Evolutionary conservation across 2,888 invertebrate genomes (phyloP).

Genomic region (Mamestra brassicae): DNA sequence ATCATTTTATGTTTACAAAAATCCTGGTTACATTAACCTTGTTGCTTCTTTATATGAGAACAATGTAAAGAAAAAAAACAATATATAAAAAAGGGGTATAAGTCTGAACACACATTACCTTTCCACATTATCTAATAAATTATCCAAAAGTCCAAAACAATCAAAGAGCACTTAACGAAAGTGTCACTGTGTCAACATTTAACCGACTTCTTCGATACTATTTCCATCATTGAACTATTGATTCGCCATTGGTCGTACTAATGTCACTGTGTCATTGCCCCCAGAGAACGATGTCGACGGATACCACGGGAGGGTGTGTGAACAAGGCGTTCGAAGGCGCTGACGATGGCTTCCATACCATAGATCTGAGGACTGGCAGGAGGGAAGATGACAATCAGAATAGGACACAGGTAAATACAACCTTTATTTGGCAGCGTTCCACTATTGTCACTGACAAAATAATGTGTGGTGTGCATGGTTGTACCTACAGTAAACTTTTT

Average conservation of each 20-base stretch:
- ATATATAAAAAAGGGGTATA: too few species aligned
- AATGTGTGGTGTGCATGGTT: background rate
- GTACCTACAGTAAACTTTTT: too few species aligned
- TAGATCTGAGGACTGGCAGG: slow-evolving; percentile 80
- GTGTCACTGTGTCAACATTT: slow-evolving; percentile 1
- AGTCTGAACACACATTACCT: background rate
- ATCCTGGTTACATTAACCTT: too few species aligned
- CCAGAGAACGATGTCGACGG: slow-evolving; percentile 69
- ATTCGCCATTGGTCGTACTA: slow-evolving; percentile 12
- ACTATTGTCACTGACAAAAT: background rate
- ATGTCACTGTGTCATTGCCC: slow-evolving; percentile 52
- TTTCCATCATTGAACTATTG: slow-evolving; percentile 25
- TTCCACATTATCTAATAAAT: background rate
- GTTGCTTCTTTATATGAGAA: too few species aligned
- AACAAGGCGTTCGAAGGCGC: slow-evolving; percentile 85
- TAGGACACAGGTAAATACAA: slow-evolving; percentile 62
- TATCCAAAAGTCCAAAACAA: background rate
- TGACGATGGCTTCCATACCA: slow-evolving; percentile 88
- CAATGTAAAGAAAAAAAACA: too few species aligned
- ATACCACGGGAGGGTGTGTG: slow-evolving; percentile 77
- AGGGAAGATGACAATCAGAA: slow-evolving; percentile 66
- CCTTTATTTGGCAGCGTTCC: too few species aligned
- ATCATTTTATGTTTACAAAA: too few species aligned
- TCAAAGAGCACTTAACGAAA: background rate
- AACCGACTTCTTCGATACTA: slow-evolving; percentile 9